phyloP scores from a whole-genome alignment of 2,888 invertebrate species.

The Adelognathus sp. region DNA sequence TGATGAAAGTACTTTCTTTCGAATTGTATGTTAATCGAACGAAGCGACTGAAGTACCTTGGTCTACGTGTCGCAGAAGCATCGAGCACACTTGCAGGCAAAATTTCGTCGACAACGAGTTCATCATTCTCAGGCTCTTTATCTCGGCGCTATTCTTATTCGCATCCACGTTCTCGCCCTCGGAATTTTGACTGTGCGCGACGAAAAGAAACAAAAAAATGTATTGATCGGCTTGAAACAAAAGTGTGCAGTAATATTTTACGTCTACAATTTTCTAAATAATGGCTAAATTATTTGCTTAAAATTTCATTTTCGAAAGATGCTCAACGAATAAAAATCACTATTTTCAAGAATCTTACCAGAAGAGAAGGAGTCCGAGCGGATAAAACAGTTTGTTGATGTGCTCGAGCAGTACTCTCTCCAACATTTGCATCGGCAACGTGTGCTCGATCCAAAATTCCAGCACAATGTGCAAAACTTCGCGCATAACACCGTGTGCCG shows the following conservation, averaged over 20 bases:
- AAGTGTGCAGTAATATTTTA: no score
- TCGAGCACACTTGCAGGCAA: slow-evolving; percentile 75
- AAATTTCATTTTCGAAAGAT: no score
- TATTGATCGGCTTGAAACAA: background rate
- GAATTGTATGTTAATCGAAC: background rate
- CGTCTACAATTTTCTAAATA: no score
- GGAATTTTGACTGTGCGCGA: slow-evolving; percentile 64
- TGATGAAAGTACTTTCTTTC: no score
- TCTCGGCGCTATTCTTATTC: slow-evolving; percentile 66
- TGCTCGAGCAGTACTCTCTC: slow-evolving; percentile 84
- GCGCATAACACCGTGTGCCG: slow-evolving; percentile 71
- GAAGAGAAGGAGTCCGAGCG: slow-evolving; percentile 76
- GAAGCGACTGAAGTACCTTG: slow-evolving; percentile 67
- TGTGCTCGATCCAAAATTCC: slow-evolving; percentile 81
- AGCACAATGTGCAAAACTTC: slow-evolving; percentile 76
- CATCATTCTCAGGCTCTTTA: slow-evolving; percentile 64
- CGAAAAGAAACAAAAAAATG: slow-evolving; percentile 27
- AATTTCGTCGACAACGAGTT: slow-evolving; percentile 76
- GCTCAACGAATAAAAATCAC: background rate
- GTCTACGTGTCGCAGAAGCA: slow-evolving; percentile 74
- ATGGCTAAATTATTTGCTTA: no score
- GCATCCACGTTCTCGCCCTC: slow-evolving; percentile 66
- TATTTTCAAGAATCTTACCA: slow-evolving; percentile 69
- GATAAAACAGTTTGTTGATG: slow-evolving; percentile 81
- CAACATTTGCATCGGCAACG: slow-evolving; percentile 81